Evolutionary conservation across 92 coral and sea anemone species (phyloP), one percentile per base, ranked within the genome.

Genomic region (Umimayanthus kanabou): DNA sequence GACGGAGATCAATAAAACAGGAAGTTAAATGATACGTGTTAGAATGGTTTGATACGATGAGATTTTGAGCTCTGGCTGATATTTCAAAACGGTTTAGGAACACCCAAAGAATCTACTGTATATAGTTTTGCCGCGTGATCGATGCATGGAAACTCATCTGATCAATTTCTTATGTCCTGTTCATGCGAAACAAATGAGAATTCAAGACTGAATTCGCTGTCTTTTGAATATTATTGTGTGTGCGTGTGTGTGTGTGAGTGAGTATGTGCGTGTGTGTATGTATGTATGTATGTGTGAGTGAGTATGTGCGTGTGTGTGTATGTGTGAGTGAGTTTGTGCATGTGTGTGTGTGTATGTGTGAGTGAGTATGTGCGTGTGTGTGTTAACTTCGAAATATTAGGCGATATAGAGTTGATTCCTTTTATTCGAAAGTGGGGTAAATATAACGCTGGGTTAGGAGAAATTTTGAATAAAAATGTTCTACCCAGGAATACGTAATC

Each of bases 361-460:
- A 2, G 42, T 39, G 42, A 2, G 42, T 39, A 4, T 39, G 42
- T 39, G 67, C 8, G 67, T 58, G 23, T 58, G 69, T 61, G 69
- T 61, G 69, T 61, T 65, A 65, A 18, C 71, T n/a, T 65, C 71
- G 69, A 65, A 65, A 65, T 65, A 65, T 65, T 13, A 65, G 71
- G 14, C 71, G 3, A 65, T 65, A 5, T 65, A 65, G 18, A 6
- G 71, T 65, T 65, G 71, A 65, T 65, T 65, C 71, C 71, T 65
- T 1, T 65, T 65, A 1, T 65, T 65, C 71, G 26, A 65, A 65
- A 65, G 71, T 65, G 26, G 71, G 26, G 0, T 1, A 47, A 64
- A 18, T 65, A 6, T 65, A 65, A 8, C 71, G 9, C 71, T 6
- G 71, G 71, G 26, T 65, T 65, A 65, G 71, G 71, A 65, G 71